phyloP scores from a whole-genome alignment of 2,888 invertebrate species.

The Trileptium ribeirensis region DNA sequence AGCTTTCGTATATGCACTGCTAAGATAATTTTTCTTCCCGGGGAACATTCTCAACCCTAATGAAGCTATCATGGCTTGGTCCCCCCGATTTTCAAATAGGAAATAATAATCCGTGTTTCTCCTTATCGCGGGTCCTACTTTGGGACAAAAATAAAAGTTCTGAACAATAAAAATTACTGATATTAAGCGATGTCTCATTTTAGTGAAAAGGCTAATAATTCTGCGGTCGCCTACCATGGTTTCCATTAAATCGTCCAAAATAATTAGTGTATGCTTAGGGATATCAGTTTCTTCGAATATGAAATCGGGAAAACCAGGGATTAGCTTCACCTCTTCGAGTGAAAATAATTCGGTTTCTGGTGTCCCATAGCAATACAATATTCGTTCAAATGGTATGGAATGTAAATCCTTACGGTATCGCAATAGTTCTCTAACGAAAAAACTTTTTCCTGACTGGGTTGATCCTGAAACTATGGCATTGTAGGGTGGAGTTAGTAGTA shows the following conservation, averaged over 20 bases:
- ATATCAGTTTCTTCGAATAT: neutral
- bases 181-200: neutral
- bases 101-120: neutral
- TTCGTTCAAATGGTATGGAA: neutral
- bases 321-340: neutral
- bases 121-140: neutral
- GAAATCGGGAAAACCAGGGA: neutral
- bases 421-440: neutral
- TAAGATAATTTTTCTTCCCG: neutral
- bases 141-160: neutral
- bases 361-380: neutral
- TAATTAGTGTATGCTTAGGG: neutral
- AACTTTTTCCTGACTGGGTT: neutral
- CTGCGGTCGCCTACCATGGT: neutral
- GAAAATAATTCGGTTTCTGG: neutral
- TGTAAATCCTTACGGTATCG: neutral
- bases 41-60: neutral
- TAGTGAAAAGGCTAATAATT: neutral
- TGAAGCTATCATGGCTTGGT: neutral
- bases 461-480: neutral
- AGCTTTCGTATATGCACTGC: neutral
- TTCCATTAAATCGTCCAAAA: slow-evolving; percentile 1
- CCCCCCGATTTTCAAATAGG: neutral
- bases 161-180: neutral
- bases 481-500: neutral